A percentile compares a stretch with the other conserved stretches of the same genome.
These are phyloP conservation scores for Drosophila fuyamai DNA, from an alignment of 1,140 invertebrate genomes.

Conservation along the genomic window DNA sequence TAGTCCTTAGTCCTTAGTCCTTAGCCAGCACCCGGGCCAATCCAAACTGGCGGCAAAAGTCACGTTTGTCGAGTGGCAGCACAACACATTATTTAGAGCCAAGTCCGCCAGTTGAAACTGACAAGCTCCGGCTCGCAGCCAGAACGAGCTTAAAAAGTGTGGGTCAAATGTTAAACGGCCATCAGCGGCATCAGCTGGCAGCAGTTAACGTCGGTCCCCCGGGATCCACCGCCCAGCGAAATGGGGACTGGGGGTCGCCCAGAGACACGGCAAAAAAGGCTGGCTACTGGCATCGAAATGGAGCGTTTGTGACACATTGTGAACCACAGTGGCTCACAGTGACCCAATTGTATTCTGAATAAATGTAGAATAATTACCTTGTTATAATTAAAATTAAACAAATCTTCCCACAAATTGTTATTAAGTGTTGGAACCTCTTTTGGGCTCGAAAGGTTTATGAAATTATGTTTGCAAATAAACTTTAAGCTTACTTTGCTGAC, in stretches of 20 bases:
- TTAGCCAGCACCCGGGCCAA: not conserved
- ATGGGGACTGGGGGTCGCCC: not conserved
- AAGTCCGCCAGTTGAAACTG: constrained; percentile 29
- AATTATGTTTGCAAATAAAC: too few species aligned
- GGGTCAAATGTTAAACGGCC: constrained; percentile 41
- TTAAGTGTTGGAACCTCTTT: too few species aligned
- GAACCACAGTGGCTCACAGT: too few species aligned
- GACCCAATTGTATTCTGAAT: too few species aligned
- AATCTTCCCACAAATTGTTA: too few species aligned
- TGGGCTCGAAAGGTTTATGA: too few species aligned
- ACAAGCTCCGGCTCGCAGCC: constrained; percentile 8
- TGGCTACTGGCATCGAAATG: too few species aligned
- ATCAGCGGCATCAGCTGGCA: constrained; percentile 40
- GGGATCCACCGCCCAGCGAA: not conserved
- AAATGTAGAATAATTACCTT: too few species aligned
- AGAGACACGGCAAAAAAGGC: not conserved
- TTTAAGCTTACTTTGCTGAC: too few species aligned
- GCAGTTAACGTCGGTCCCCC: constrained; percentile 11
- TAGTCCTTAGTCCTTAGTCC: too few species aligned
- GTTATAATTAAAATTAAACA: too few species aligned
- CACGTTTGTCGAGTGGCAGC: constrained; percentile 37
- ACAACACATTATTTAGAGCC: constrained; percentile 42
- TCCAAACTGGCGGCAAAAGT: constrained; percentile 27
- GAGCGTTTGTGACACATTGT: too few species aligned
- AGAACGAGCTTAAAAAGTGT: constrained; percentile 12